A percentile compares a stretch with the other conserved stretches of the same genome.
These are phyloP conservation scores for Acanthurus leucopareius DNA, from an alignment of 2,797 vertebrate genomes.

Conservation along the genomic window DNA sequence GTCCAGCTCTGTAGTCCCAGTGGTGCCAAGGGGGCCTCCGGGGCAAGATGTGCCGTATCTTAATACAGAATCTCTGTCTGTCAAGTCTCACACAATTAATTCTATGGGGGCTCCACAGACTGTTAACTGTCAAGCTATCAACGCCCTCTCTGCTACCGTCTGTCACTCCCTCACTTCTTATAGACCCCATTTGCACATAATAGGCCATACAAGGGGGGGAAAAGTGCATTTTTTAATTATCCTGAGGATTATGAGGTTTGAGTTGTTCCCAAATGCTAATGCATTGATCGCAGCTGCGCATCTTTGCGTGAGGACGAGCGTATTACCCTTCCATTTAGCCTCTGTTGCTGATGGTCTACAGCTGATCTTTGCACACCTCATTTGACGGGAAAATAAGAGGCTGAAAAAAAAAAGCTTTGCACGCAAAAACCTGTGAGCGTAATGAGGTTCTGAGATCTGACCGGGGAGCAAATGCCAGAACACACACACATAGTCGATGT, in stretches of 20 bases:
- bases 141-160: constrained; percentile 14
- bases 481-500: constrained; percentile 40
- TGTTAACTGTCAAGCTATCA: constrained; percentile 69
- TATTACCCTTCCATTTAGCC: constrained; percentile 73
- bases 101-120: constrained; percentile 62
- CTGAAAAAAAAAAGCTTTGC: constrained; percentile 32
- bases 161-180: constrained; percentile 49
- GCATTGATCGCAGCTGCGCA: constrained; percentile 65
- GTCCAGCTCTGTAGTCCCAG: constrained; percentile 61
- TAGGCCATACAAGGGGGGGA: constrained; percentile 42
- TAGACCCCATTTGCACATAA: constrained; percentile 69
- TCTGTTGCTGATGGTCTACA: constrained; percentile 73
- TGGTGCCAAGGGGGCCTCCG: constrained; percentile 52
- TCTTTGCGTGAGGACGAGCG: constrained; percentile 68
- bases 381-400: constrained; percentile 74
- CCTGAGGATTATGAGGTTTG: constrained; percentile 73
- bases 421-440: constrained; percentile 48
- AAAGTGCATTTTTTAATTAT: constrained; percentile 77
- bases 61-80: constrained; percentile 67
- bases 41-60: constrained; percentile 60
- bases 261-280: constrained; percentile 73
- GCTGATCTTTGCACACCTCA: constrained; percentile 80
- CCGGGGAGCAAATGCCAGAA: constrained; percentile 60
- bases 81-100: constrained; percentile 72
- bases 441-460: constrained; percentile 62